phyloP scores from a whole-genome alignment of 2,797 vertebrate species.

The Melanotaenia parkinsoni region DNA sequence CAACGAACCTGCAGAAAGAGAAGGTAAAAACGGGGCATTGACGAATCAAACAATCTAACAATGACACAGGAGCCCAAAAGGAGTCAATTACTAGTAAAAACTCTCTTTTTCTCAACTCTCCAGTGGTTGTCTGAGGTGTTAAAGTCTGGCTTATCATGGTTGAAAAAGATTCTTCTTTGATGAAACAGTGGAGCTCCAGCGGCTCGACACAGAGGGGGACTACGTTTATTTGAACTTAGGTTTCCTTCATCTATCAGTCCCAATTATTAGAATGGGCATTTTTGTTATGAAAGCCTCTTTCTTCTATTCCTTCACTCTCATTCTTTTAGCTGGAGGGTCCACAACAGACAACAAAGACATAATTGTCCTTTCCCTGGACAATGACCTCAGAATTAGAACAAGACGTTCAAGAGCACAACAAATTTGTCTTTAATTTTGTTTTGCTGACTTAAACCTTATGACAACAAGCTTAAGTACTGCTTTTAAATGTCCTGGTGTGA shows the following conservation, averaged over 20 bases:
- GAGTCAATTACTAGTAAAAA: constrained; percentile 77
- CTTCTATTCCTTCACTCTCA: constrained; percentile 45
- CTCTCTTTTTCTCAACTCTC: constrained; percentile 49
- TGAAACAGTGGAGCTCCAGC: constrained; percentile 45
- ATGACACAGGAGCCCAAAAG: constrained; percentile 81
- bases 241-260: constrained; percentile 71
- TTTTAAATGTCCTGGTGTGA: constrained; percentile 32
- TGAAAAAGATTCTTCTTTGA: constrained; percentile 23
- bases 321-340: constrained; percentile 63
- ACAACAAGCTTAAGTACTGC: constrained; percentile 32
- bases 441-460: constrained; percentile 35
- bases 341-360: constrained; percentile 55
- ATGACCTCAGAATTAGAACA: constrained; percentile 70
- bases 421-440: constrained; percentile 67
- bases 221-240: constrained; percentile 68
- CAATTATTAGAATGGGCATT: constrained; percentile 65
- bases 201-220: constrained; percentile 46
- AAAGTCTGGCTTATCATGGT: constrained; percentile 23
- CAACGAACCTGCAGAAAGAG: constrained; percentile 54
- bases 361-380: constrained; percentile 49
- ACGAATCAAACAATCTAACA: constrained; percentile 84
- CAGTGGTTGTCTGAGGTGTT: constrained; percentile 48
- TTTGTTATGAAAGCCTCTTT: constrained; percentile 71
- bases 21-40: constrained; percentile 38
- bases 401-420: constrained; percentile 67